Evolutionary conservation across 1,140 invertebrate species (phyloP).

Genomic region (Pachypeltis micranthus): DNA sequence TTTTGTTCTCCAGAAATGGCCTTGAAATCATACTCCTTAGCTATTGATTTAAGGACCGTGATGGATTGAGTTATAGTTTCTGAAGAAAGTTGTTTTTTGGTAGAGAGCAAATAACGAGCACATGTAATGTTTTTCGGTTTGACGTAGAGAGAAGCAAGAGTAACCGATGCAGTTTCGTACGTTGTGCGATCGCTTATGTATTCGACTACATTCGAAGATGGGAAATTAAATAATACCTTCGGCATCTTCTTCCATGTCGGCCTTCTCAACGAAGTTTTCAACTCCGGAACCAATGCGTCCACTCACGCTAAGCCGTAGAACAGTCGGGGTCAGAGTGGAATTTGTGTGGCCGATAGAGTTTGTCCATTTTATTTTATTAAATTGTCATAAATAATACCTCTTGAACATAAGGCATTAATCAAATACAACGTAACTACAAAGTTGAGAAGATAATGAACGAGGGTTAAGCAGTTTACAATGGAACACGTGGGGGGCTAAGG

Average conservation of each 20-base stretch:
- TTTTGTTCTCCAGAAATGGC: constrained; percentile 15
- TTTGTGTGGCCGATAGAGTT: neutral
- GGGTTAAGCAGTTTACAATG: neutral
- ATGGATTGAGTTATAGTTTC: constrained; percentile 16
- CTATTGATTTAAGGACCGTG: constrained; percentile 10
- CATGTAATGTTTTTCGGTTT: constrained; percentile 13
- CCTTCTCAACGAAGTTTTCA: neutral
- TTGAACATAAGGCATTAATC: neutral
- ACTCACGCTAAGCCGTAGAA: neutral
- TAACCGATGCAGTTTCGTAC: neutral
- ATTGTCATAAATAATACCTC: neutral
- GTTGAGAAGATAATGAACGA: neutral
- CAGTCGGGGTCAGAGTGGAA: neutral
- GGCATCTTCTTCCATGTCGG: neutral
- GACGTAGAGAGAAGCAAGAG: constrained; percentile 1
- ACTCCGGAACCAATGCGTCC: neutral
- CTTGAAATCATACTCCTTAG: constrained; percentile 15
- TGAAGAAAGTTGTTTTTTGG: neutral
- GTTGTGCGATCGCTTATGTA: neutral
- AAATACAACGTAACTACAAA: neutral
- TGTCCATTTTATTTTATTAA: neutral
- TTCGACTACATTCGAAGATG: neutral
- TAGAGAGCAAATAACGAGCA: constrained; percentile 5
- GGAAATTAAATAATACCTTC: neutral
- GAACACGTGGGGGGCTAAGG: neutral